Base-by-base conservation (phyloP, 2,888 invertebrate genomes). In the Dioctria linearis region DNA sequence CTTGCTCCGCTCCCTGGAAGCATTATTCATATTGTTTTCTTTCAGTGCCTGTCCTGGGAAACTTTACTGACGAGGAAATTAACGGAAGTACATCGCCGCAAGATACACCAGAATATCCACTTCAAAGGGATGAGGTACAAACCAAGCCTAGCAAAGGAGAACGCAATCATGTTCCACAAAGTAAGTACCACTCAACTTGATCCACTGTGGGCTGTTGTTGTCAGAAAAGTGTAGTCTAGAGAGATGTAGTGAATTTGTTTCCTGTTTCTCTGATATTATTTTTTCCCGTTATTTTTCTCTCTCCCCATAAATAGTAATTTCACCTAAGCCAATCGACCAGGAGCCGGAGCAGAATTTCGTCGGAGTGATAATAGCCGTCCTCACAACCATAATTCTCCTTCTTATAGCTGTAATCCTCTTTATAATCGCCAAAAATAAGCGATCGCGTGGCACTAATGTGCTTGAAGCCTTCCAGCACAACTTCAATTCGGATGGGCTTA, bases 331-430 rank as follows among this genome's bases (percentile, higher is more conserved):
- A 88, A 90, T 91, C 86, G 91, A 91, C 85, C 90, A 90, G 82
- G 91, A 91, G 85, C 90, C 91, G 83, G 91, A 90, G 86, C 90
- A 91, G 83, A 91, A 92, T 88, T 88, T 89, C 82, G 92, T 93
- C 84, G 93, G 93, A 83, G 90, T 92, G 84, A 91, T 94, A 86
- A 93, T 94, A 85, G 93, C 94, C 73, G 91, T 93, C 80, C 90
- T 95, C 85, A 92, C 93, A 63, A 93, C 94, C 76, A 93, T 94
- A 85, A 94, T 95, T 85, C 89, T 94, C 83, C 90, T 95, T 85
- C 90, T 94, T 81, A 91, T 93, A 83, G 92, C 92, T 66, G 92
- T 93, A 82, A 94, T 94, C 87, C 90, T 92, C 84, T 92, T 94
- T 88, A 93, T 95, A 88, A 92, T 93, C 85, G 91, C 92, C 83